Evolutionary conservation across 2,797 vertebrate genomes (phyloP).

Genomic region (Erethizon dorsatum): DNA sequence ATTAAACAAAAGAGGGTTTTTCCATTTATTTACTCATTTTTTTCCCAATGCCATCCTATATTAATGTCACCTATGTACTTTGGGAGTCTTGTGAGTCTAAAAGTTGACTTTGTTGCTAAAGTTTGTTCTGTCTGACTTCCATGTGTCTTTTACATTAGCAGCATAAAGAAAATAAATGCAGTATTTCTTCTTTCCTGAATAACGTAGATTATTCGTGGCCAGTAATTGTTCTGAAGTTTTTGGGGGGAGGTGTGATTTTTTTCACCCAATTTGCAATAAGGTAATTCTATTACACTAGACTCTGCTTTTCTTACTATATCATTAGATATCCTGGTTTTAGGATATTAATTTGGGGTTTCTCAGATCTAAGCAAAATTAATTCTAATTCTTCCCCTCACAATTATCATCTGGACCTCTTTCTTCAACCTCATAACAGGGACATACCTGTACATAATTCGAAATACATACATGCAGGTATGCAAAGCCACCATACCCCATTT

Average conservation of each 20-base stretch:
- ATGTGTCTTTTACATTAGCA: slow-evolving; percentile 66
- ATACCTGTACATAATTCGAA: slow-evolving; percentile 24
- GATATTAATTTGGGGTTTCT: slow-evolving; percentile 39
- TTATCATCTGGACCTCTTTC: not conserved
- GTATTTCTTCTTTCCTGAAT: slow-evolving; percentile 56
- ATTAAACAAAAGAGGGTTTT: slow-evolving; percentile 55
- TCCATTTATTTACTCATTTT: slow-evolving; percentile 40
- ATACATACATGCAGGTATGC: not conserved
- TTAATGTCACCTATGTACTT: slow-evolving; percentile 9
- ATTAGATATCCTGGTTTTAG: slow-evolving; percentile 52
- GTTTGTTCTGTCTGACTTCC: slow-evolving; percentile 69
- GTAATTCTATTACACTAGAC: slow-evolving; percentile 64
- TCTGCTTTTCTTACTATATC: slow-evolving; percentile 27
- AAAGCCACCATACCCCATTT: too few species aligned
- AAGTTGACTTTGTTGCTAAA: slow-evolving; percentile 51
- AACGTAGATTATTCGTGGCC: slow-evolving; percentile 52
- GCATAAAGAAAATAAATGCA: slow-evolving; percentile 3
- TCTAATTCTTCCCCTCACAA: not conserved
- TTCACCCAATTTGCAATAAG: slow-evolving; percentile 61
- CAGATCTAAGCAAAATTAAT: slow-evolving; percentile 18
- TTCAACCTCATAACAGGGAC: not conserved
- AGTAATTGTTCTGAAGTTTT: slow-evolving; percentile 57
- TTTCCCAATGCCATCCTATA: slow-evolving; percentile 51
- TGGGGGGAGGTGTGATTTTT: slow-evolving; percentile 31
- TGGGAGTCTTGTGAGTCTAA: slow-evolving; percentile 32